Evolutionary conservation across 2,888 invertebrate species (phyloP), one percentile per base, ranked within the genome.

Genomic region (Hoplodrina blanda): DNA sequence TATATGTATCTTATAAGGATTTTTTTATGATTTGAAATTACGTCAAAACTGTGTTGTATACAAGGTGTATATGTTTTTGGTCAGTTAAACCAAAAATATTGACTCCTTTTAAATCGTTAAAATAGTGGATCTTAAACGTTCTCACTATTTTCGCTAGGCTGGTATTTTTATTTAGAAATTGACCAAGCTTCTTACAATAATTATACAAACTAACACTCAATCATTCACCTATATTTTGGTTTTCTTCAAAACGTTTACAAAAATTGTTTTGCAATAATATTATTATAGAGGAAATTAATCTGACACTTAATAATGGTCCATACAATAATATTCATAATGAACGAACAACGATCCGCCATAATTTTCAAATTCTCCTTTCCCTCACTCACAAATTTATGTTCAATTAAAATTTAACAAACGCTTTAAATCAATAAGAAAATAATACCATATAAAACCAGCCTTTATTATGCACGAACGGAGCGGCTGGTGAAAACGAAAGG

Each of bases 401-500:
- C 41, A 41, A 41, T 13, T 41, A 17, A 0, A 33, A 69, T 17
- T 46, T 15, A 50, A 44, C 19, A 33, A 59, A 25, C 17, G 15
- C 2, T 20, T 37, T 54, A 59, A 69, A 76, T 33, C n/a, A 37
- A 20, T 41, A 44, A 55, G 41, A 11, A 41, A 4, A 41, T 13
- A 60, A 73, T 55, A 11, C 25, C 44, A 4, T 37, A 63, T 25
- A 69, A 70, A 76, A 76, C 53, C 33, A 62, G 54, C 25, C 49
- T 81, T 69, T 50, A 67, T 50, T 57, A 69, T 62, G 49, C 78
- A 62, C 60, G 64, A 78, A 33, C 50, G n/a, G 37, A 10, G 20
- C 46, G 46, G 11, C 17, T 54, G 50, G 78, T 79, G 87, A 87
- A 87, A 87, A 80, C 62, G 87, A 86, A 86, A 87, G 87, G 66